phyloP scores from a whole-genome alignment of 92 coral and sea anemone species.

The Galaxea fascicularis region DNA sequence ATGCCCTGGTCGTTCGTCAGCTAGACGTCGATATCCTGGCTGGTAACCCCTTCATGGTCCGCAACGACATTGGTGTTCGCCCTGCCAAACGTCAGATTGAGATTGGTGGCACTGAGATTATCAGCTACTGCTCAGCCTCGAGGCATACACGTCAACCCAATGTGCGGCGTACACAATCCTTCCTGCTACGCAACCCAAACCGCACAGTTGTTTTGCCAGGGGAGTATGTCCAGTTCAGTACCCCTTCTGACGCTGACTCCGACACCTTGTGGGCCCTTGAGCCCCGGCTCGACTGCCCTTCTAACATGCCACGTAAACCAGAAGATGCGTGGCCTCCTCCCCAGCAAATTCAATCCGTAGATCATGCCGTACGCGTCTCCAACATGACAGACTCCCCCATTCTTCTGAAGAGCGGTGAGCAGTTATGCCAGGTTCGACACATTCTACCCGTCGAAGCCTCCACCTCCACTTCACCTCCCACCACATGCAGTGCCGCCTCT shows the following conservation, averaged over 20 bases:
- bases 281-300: conserved; percentile 65
- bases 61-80: conserved; percentile 58
- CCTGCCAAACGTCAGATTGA: conserved; percentile 59
- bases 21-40: conserved; percentile 53
- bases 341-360: conserved; percentile 47
- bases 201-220: conserved; percentile 56
- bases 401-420: conserved; percentile 58
- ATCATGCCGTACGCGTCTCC: conserved; percentile 50
- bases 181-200: conserved; percentile 57
- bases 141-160: conserved; percentile 42
- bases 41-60: conserved; percentile 64
- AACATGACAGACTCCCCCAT: conserved; percentile 55
- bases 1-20: conserved; percentile 61
- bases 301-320: conserved; percentile 56
- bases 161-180: conserved; percentile 65
- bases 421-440: conserved; percentile 60
- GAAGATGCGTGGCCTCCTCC: conserved; percentile 65
- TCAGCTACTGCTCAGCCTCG: conserved; percentile 41
- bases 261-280: conserved; percentile 72
- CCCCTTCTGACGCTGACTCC: conserved; percentile 64
- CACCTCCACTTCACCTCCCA: conserved; percentile 25
- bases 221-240: conserved; percentile 58
- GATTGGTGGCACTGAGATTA: conserved; percentile 55
- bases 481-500: not conserved
- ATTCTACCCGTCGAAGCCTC: conserved; percentile 22